phyloP scores from a whole-genome alignment of 2,797 vertebrate species.

The Acridotheres tristis region DNA sequence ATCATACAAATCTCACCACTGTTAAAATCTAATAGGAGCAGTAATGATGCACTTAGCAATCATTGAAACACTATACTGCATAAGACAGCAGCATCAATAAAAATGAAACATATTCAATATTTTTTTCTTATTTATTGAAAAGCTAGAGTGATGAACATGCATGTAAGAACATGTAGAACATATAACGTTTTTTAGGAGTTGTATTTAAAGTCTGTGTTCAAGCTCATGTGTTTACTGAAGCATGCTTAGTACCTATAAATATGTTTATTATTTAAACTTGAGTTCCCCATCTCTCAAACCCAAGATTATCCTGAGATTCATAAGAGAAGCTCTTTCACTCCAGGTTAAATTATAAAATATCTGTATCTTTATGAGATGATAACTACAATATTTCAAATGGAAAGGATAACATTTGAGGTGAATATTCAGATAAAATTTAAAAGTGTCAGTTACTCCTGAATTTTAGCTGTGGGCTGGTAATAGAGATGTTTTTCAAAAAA shows the following conservation, averaged over 20 bases:
- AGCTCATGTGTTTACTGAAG: neutral
- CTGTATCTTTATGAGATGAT: neutral
- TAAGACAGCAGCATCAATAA: neutral
- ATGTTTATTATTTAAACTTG: neutral
- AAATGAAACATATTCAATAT: neutral
- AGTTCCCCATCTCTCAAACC: neutral
- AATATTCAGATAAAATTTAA: neutral
- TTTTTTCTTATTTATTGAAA: neutral
- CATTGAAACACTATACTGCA: neutral
- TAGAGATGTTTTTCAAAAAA: neutral
- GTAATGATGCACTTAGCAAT: neutral
- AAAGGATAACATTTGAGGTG: neutral
- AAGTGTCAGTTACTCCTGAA: neutral
- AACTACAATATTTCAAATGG: neutral
- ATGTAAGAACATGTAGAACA: neutral
- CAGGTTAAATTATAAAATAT: neutral
- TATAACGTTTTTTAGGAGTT: neutral
- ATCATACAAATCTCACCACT: neutral
- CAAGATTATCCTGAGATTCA: neutral
- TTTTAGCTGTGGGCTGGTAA: neutral
- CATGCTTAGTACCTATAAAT: neutral
- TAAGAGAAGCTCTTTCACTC: neutral
- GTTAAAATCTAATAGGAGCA: neutral
- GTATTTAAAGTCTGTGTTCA: neutral
- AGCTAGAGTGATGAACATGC: neutral